Conservation (phyloP, 2,888 invertebrate genomes). For the Temnothorax ravouxi region DNA sequence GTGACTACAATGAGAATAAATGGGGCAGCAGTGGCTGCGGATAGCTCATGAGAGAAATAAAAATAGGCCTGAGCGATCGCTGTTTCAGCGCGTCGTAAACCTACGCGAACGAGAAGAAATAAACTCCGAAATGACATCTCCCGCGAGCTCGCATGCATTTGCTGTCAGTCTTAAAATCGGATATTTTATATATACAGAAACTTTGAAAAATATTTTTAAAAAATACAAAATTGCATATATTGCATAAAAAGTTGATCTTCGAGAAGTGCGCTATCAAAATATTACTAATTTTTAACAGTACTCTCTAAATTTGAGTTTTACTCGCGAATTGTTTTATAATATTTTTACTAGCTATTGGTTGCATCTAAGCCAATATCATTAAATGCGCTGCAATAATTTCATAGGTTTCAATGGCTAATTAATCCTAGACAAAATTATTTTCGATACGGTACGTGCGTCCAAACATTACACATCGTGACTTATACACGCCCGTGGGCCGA, state of each 20-base stretch:
- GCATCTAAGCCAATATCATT: neutral
- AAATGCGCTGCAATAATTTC: conserved; percentile 10
- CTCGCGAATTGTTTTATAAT: neutral
- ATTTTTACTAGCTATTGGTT: neutral
- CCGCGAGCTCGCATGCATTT: conserved; percentile 16
- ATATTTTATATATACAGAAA: neutral
- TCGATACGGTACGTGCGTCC: conserved; percentile 36
- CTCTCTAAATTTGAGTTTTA: neutral
- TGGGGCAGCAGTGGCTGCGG: conserved; percentile 34
- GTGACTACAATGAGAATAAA: conserved; percentile 59
- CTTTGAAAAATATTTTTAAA: neutral
- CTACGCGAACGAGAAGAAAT: conserved; percentile 40
- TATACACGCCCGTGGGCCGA: conserved; percentile 60
- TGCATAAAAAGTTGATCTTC: neutral
- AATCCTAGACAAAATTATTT: conserved; percentile 54
- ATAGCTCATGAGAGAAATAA: conserved; percentile 60
- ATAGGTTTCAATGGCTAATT: conserved; percentile 46
- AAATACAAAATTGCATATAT: neutral
- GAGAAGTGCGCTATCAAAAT: neutral
- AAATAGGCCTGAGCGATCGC: conserved; percentile 20
- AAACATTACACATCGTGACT: conserved; percentile 7
- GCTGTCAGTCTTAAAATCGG: neutral
- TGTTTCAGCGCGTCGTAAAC: conserved; percentile 53
- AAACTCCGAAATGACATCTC: conserved; percentile 47
- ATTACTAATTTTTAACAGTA: neutral